Conservation (phyloP, 2,888 invertebrate genomes). For the Sinhomidia bicolor region DNA sequence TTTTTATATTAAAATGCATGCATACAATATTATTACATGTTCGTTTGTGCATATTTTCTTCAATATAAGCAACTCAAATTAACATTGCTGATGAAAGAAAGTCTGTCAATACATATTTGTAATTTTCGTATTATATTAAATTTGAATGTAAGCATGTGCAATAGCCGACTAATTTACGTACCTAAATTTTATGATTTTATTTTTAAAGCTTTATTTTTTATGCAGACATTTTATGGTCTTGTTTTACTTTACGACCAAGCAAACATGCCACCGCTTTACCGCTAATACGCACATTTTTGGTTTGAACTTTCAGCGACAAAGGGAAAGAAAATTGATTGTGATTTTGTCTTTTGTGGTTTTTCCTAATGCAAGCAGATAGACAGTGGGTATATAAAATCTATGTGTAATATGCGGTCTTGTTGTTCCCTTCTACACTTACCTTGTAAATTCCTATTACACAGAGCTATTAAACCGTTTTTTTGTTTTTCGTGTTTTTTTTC, state of each 20-base stretch:
- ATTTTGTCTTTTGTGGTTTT: neutral
- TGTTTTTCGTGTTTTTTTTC: neutral
- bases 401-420: neutral
- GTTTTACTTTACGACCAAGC: neutral
- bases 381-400: neutral
- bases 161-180: too few species aligned
- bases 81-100: too few species aligned
- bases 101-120: too few species aligned
- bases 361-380: neutral
- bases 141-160: too few species aligned
- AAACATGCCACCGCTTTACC: neutral
- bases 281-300: neutral
- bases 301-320: neutral
- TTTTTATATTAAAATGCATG: neutral
- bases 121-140: too few species aligned
- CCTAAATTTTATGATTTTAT: too few species aligned
- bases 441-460: neutral
- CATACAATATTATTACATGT: too few species aligned
- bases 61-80: too few species aligned
- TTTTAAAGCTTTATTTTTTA: neutral
- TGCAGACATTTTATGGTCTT: neutral
- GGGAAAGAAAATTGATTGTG: conserved; percentile 9
- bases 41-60: too few species aligned
- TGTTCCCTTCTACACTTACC: neutral
- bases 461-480: conserved; percentile 9